Evolutionary conservation across 2,113 vertebrate genomes (phyloP).

Genomic region (Jacana jacana): DNA sequence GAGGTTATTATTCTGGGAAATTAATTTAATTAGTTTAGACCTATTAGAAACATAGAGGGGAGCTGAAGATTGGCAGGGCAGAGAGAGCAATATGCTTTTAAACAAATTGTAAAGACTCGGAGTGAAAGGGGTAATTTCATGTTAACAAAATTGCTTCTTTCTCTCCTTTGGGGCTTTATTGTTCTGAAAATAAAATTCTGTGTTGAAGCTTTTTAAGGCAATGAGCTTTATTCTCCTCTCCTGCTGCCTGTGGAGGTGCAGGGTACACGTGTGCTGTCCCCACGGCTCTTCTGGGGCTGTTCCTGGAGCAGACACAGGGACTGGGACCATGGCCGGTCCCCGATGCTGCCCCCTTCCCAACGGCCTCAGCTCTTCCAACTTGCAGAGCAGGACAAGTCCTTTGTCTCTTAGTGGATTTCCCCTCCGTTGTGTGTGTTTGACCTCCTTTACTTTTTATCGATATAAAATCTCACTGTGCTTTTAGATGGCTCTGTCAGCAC

Average conservation of each 20-base stretch:
- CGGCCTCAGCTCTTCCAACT: neutral
- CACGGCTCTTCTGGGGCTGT: no score
- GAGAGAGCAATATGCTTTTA: slow-evolving; percentile 23
- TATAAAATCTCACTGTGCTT: neutral
- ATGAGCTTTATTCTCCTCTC: neutral
- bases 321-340: neutral
- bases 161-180: neutral
- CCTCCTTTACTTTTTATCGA: neutral
- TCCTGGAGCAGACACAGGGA: neutral
- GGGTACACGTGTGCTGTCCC: neutral
- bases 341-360: accelerated
- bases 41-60: slow-evolving; percentile 54
- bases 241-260: neutral
- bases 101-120: neutral
- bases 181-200: neutral
- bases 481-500: neutral
- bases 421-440: accelerated
- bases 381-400: neutral
- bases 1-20: slow-evolving; percentile 71
- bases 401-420: neutral
- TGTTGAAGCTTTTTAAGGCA: neutral
- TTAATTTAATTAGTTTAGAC: slow-evolving; percentile 76
- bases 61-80: slow-evolving; percentile 28
- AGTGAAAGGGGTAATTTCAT: neutral
- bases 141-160: slow-evolving; percentile 12